Percentiles rank a stretch among this genome's conserved stretches.
These are phyloP conservation scores for Papio anubis DNA, from an alignment of 2,113 vertebrate genomes.

Conservation along the genomic window DNA sequence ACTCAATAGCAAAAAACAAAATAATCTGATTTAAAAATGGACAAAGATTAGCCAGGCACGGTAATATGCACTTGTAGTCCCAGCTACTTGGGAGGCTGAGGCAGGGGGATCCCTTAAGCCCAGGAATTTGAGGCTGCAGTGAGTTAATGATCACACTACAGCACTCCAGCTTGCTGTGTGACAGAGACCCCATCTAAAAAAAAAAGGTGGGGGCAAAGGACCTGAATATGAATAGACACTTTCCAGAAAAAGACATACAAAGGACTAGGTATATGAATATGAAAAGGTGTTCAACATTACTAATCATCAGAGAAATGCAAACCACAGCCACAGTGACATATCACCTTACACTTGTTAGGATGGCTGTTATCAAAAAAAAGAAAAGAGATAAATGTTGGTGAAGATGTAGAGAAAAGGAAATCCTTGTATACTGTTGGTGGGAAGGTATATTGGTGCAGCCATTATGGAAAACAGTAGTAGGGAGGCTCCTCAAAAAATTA, in stretches of 20 bases:
- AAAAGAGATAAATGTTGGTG: not conserved
- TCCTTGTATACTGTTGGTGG: not conserved
- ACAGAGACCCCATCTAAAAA: not conserved
- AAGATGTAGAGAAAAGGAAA: not conserved
- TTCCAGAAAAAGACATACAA: not conserved
- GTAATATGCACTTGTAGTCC: not conserved
- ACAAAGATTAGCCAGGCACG: not conserved
- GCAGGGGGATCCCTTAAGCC: not conserved
- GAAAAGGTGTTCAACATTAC: not conserved
- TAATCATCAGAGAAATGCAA: not conserved
- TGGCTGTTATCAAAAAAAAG: not conserved
- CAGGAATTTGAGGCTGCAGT: not conserved
- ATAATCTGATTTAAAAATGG: not conserved
- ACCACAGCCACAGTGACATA: not conserved
- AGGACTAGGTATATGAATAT: too few species aligned
- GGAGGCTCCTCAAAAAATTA: not conserved
- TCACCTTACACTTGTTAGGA: not conserved
- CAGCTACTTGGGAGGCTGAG: not conserved
- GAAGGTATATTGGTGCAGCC: not conserved
- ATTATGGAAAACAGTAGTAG: not conserved
- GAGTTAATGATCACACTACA: not conserved
- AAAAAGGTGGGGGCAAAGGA: not conserved
- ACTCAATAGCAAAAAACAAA: not conserved
- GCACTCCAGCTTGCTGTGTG: not conserved
- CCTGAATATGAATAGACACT: not conserved